phyloP scores from a whole-genome alignment of 2,888 invertebrate species.

The Dasypolia templi region DNA sequence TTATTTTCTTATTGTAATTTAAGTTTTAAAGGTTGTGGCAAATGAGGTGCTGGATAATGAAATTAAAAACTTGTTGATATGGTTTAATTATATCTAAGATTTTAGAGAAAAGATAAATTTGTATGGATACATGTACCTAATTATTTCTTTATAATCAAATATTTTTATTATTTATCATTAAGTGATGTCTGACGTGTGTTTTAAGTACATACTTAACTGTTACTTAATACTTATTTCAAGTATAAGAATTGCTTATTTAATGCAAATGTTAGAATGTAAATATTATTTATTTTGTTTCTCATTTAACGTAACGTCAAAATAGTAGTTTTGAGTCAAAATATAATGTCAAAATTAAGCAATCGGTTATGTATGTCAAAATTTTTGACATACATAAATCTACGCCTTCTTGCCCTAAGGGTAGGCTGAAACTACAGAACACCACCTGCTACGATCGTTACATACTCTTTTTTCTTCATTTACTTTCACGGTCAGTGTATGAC shows the following conservation, averaged over 20 bases:
- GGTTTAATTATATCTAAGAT: not conserved
- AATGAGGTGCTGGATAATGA: not conserved
- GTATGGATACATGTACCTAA: not conserved
- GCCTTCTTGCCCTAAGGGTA: no score
- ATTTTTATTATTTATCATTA: constrained; percentile 4
- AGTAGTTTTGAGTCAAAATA: no score
- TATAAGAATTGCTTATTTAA: constrained; percentile 18
- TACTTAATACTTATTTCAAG: not conserved
- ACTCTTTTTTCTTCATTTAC: no score
- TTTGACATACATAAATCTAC: no score
- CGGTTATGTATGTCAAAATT: no score
- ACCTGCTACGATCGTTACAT: no score
- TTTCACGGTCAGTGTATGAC: no score
- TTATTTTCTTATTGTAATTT: not conserved
- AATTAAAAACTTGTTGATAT: not conserved
- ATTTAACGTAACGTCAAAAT: no score
- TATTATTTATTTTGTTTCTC: not conserved
- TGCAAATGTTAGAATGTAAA: constrained; percentile 1
- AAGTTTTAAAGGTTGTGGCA: constrained; percentile 12
- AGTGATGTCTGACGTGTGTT: constrained; percentile 30
- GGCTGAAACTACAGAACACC: no score
- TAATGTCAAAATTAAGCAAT: no score
- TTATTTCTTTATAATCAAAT: not conserved
- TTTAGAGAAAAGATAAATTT: not conserved
- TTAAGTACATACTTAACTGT: constrained; percentile 2